Base-by-base conservation (phyloP, 2,888 invertebrate species). In the Chromoteleia sp. region DNA sequence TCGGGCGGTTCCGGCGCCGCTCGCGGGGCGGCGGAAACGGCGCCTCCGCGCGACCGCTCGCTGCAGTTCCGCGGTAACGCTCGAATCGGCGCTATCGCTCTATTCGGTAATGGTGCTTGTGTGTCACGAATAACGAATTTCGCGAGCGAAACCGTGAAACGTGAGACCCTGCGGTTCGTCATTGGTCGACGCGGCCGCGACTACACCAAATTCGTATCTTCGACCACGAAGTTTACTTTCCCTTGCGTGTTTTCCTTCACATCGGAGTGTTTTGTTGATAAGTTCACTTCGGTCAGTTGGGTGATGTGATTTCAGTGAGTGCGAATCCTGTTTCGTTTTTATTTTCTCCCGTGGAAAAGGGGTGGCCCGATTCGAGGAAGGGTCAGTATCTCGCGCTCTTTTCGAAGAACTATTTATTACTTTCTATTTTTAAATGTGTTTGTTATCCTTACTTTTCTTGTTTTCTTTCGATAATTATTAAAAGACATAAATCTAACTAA, bases 51-150 rank as follows among this genome's bases (percentile, higher is more conserved):
- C 71, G 75, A 76, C 82, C 80, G 82, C 80, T 76, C 80, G 43
- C 63, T 74, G 74, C 80, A 82, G 82, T 84, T 71, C 75, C 82
- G 83, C 82, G 83, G 75, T 73, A 78, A 43, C 82, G 75, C 80
- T 76, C 77, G 82, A 59, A 63, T 77, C 54, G 82, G 67, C 25
- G 67, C 75, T 67, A 68, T 48, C 58, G 74, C 71, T 79, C 56
- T 45, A 65, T 36, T 63, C n/a, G 19, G 17, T 30, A 65, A 70
- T 65, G 77, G 65, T 19, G 36, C 4, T 56, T 73, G 76, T 65
- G 73, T 73, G 81, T 71, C 70, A 75, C 82, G 82, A 82, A 82
- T 70, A 73, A 81, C 76, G 70, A 29, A 70, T 80, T 63, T 65
- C 48, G 48, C 76, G 30, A 70, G 56, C 61, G 68, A 63, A 54